Percentiles rank a stretch among this genome's conserved stretches.
Conservation (phyloP, 2,888 invertebrate genomes). For the Drosophila paranaensis region DNA sequence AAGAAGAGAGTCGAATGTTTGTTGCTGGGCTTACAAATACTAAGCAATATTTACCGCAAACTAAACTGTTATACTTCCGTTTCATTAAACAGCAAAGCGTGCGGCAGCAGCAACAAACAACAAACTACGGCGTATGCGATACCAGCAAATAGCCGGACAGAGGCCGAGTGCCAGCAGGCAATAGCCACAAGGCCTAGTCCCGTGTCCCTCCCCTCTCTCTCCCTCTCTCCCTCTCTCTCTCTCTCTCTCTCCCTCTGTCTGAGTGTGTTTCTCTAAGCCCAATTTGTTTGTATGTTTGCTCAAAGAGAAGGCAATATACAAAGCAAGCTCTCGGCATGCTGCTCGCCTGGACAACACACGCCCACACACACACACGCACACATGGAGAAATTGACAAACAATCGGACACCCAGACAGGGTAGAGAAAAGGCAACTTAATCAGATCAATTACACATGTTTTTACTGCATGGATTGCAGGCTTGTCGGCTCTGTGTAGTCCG, state of each 20-base stretch:
- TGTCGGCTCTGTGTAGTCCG: slow-evolving; percentile 3
- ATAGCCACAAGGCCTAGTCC: slow-evolving; percentile 1
- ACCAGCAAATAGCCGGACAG: slow-evolving; percentile 62
- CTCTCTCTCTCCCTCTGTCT: too few species aligned
- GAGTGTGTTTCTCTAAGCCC: slow-evolving; percentile 6
- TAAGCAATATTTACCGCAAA: slow-evolving; percentile 67
- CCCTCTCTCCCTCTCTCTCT: not conserved
- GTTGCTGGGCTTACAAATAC: slow-evolving; percentile 17
- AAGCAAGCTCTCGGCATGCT: slow-evolving; percentile 53
- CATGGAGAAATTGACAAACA: slow-evolving; percentile 24
- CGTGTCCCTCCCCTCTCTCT: not conserved
- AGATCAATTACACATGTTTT: slow-evolving; percentile 79
- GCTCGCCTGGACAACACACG: slow-evolving; percentile 29
- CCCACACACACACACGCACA: slow-evolving; percentile 14
- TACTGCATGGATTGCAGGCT: slow-evolving; percentile 66
- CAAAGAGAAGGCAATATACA: slow-evolving; percentile 43
- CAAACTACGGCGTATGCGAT: slow-evolving; percentile 44
- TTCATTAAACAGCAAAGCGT: slow-evolving; percentile 62
- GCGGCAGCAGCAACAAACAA: slow-evolving; percentile 30
- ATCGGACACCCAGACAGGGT: slow-evolving; percentile 11
- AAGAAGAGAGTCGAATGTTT: not conserved
- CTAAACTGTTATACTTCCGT: slow-evolving; percentile 71
- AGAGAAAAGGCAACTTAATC: slow-evolving; percentile 72
- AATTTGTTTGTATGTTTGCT: slow-evolving; percentile 44
- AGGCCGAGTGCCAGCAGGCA: slow-evolving; percentile 3